These are phyloP conservation scores for Trochalopteron elliotii DNA, from an alignment of 2,113 vertebrate species.

Conservation along the genomic window DNA sequence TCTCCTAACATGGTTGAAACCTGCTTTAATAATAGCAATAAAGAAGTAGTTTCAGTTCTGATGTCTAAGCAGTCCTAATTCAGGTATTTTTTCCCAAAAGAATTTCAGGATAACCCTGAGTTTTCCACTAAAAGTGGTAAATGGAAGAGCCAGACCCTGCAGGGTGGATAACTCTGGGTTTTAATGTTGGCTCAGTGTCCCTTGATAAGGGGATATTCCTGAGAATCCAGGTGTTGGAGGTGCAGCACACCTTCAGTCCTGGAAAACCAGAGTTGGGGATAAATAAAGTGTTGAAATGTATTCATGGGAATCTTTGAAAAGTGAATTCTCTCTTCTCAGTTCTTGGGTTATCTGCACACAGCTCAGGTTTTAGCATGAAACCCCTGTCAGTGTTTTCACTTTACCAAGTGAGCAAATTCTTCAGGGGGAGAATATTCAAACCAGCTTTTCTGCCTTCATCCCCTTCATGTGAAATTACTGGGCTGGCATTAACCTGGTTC, in stretches of 20 bases:
- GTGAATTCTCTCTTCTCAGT: background rate
- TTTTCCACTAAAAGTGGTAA: background rate
- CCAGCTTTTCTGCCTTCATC: background rate
- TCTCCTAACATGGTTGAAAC: fast-evolving
- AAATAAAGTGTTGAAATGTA: background rate
- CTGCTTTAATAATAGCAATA: background rate
- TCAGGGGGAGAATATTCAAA: background rate
- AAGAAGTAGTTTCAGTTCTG: background rate
- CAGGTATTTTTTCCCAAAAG: background rate
- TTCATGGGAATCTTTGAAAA: background rate
- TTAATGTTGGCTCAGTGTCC: background rate
- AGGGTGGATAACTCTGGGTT: background rate
- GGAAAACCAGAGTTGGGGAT: background rate
- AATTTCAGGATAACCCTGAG: background rate
- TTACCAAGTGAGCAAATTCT: background rate
- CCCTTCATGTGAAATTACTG: background rate
- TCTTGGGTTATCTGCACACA: background rate
- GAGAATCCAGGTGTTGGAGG: background rate
- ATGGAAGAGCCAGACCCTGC: background rate
- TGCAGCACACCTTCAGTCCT: background rate
- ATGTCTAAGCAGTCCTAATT: background rate
- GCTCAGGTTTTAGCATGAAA: background rate
- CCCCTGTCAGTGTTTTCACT: background rate
- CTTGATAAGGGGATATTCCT: background rate
- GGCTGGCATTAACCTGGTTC: background rate